phyloP scores from a whole-genome alignment of 2,113 vertebrate species.

The Tinamus guttatus region DNA sequence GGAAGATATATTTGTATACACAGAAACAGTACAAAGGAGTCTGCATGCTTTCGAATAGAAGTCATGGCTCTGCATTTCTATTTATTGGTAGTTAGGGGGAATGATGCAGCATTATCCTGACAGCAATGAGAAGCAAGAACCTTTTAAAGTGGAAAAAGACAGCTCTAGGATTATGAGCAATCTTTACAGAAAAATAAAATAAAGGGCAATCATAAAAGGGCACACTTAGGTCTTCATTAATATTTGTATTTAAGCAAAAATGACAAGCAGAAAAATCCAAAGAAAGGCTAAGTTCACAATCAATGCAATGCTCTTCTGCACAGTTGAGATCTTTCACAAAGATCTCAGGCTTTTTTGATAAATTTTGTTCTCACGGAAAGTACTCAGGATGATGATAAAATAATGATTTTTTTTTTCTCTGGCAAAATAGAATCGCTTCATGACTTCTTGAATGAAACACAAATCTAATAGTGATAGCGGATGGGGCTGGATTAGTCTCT shows the following conservation, averaged over 20 bases:
- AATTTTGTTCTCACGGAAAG: conserved; percentile 28
- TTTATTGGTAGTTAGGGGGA: conserved; percentile 54
- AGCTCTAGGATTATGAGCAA: conserved; percentile 32
- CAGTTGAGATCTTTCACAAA: conserved; percentile 17
- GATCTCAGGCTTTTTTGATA: conserved; percentile 35
- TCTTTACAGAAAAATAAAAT: conserved; percentile 39
- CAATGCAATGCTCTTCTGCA: conserved; percentile 19
- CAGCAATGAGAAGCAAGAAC: conserved; percentile 35
- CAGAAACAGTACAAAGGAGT: conserved; percentile 38
- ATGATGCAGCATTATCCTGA: conserved; percentile 60
- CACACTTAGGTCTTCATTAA: conserved; percentile 41
- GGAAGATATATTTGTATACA: conserved; percentile 29
- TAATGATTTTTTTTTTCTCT: conserved; percentile 17
- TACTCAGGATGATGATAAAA: conserved; percentile 35
- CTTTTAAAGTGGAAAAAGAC: conserved; percentile 18
- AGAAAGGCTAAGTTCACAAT: conserved; percentile 24
- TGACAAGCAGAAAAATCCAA: conserved; percentile 24
- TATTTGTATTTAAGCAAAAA: conserved; percentile 64
- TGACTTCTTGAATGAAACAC: conserved; percentile 65
- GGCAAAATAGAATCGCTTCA: conserved; percentile 59
- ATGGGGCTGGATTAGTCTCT: conserved; percentile 44
- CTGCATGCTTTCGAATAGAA: conserved; percentile 41
- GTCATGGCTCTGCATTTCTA: conserved; percentile 51
- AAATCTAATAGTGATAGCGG: conserved; percentile 53
- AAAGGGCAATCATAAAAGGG: conserved; percentile 46